Evolutionary conservation across 2,888 invertebrate species (phyloP).

Genomic region (Pterostichus madidus): DNA sequence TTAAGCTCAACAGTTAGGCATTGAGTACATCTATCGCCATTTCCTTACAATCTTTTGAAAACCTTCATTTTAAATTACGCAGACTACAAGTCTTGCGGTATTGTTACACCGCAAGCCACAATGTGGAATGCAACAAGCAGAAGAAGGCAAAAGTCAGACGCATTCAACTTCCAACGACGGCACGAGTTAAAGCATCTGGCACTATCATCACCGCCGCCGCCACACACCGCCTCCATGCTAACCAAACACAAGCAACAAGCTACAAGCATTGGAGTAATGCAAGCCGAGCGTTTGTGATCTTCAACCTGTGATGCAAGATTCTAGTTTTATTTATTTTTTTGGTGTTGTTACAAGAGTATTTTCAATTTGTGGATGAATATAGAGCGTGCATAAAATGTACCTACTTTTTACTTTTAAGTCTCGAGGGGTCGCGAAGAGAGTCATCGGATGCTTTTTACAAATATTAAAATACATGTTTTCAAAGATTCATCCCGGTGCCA

Average conservation of each 20-base stretch:
- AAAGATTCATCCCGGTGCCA: too few species aligned
- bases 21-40: neutral
- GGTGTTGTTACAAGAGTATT: too few species aligned
- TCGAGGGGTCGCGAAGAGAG: too few species aligned
- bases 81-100: neutral
- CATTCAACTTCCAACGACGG: constrained; percentile 1
- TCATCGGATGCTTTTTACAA: too few species aligned
- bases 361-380: too few species aligned
- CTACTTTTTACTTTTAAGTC: too few species aligned
- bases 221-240: neutral
- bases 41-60: neutral
- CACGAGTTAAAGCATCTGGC: constrained; percentile 2
- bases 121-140: constrained; percentile 9
- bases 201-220: constrained; percentile 1
- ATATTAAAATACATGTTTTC: too few species aligned
- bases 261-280: neutral
- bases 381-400: too few species aligned
- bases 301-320: neutral
- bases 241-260: constrained; percentile 22
- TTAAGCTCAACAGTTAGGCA: neutral
- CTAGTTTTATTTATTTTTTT: too few species aligned
- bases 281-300: neutral
- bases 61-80: neutral
- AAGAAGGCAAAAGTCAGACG: neutral
- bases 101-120: neutral